Conservation (phyloP, 2,113 vertebrate genomes). For the Balaeniceps rex region DNA sequence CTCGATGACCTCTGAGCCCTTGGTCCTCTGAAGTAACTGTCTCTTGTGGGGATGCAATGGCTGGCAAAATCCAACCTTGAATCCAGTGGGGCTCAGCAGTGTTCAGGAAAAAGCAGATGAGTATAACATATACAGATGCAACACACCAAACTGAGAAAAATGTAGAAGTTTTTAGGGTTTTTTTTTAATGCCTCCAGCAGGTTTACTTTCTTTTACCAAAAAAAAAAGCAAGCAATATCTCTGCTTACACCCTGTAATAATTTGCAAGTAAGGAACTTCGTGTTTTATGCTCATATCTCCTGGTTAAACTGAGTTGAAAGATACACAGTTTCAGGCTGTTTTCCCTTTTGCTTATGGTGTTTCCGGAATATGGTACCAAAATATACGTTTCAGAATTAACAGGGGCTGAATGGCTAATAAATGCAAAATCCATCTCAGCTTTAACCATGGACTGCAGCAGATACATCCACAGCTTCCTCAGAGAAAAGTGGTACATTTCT, state of each 20-base stretch:
- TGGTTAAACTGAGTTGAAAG: not conserved
- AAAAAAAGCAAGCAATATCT: not conserved
- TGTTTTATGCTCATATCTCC: not conserved
- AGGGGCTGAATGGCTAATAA: not conserved
- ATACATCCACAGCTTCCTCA: not conserved
- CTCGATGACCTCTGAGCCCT: not conserved
- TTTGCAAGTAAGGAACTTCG: not conserved
- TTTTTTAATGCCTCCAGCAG: not conserved
- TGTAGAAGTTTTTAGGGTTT: not conserved
- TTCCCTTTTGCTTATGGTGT: not conserved
- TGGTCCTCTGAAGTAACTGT: not conserved
- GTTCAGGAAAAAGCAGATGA: not conserved
- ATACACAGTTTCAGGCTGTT: not conserved
- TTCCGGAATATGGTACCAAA: not conserved
- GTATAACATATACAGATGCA: not conserved
- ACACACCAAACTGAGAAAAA: not conserved
- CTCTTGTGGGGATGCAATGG: not conserved
- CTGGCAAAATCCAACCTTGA: not conserved
- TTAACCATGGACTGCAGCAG: not conserved
- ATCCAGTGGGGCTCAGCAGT: not conserved
- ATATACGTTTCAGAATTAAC: not conserved
- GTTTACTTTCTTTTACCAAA: not conserved
- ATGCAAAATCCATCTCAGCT: not conserved
- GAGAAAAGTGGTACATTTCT: not conserved
- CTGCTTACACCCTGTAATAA: not conserved